These are phyloP conservation scores for Cryptoprocta ferox DNA, from an alignment of 2,797 vertebrate genomes.

Conservation along the genomic window DNA sequence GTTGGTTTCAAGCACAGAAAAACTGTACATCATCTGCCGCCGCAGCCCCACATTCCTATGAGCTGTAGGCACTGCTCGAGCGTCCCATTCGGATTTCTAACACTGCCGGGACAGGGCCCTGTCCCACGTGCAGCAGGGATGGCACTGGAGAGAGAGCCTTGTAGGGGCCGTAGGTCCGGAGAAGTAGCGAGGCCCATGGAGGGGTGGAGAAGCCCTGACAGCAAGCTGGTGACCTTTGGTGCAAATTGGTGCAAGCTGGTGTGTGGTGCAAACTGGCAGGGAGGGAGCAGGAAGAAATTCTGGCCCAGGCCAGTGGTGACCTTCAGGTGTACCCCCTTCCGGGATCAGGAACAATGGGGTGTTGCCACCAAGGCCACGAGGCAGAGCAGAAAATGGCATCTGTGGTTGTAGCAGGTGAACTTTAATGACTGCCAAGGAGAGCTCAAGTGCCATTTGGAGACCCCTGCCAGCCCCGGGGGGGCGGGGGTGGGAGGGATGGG, in stretches of 20 bases:
- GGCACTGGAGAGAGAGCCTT: background rate
- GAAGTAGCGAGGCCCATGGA: background rate
- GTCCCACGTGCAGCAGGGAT: background rate
- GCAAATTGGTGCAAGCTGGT: background rate
- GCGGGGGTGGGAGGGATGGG: background rate
- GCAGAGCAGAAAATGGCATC: conserved; percentile 51
- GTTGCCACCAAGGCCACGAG: background rate
- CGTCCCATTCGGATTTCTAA: background rate
- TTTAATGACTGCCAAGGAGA: background rate
- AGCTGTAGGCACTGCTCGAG: background rate
- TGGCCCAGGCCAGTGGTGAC: background rate
- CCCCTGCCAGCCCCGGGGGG: background rate
- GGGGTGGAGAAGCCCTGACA: background rate
- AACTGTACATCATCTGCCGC: background rate
- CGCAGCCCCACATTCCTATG: background rate
- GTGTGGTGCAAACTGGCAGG: background rate
- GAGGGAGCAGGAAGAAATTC: background rate
- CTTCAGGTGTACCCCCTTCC: conserved; percentile 20
- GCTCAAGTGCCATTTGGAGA: background rate
- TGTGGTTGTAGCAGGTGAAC: conserved; percentile 46
- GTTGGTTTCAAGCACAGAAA: background rate
- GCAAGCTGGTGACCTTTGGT: background rate
- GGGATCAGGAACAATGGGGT: background rate
- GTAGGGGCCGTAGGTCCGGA: background rate
- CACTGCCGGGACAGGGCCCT: background rate